These are phyloP conservation scores for Oryzaephilus surinamensis DNA, from an alignment of 1,140 invertebrate species.

Conservation along the genomic window DNA sequence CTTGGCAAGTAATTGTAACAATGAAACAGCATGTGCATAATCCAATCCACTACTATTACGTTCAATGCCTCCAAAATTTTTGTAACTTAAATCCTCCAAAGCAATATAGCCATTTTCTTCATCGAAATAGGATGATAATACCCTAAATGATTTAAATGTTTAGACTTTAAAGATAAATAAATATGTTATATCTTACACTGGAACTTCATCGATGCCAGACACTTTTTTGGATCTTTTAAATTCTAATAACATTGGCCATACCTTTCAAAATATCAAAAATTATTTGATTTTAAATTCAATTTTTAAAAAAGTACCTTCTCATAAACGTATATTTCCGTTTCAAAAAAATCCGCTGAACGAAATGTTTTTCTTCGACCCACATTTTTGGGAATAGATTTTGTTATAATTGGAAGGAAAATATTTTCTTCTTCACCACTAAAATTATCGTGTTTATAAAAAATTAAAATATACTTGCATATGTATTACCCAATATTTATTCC, in stretches of 20 bases:
- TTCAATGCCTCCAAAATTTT: conserved; percentile 40
- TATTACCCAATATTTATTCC: conserved; percentile 27
- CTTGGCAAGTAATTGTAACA: conserved; percentile 49
- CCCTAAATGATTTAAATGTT: conserved; percentile 32
- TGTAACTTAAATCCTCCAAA: conserved; percentile 48
- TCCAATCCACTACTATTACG: conserved; percentile 45
- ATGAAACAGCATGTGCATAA: conserved; percentile 39
- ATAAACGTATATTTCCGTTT: conserved; percentile 57
- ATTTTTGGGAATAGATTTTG: conserved; percentile 54
- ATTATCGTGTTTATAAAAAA: conserved; percentile 6
- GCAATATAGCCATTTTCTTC: conserved; percentile 54
- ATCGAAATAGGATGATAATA: conserved; percentile 44
- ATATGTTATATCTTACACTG: conserved; percentile 21
- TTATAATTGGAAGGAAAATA: conserved; percentile 40
- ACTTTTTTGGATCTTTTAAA: conserved; percentile 36
- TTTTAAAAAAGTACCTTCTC: conserved; percentile 37
- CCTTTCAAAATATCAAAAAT: conserved; percentile 19
- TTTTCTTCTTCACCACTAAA: conserved; percentile 22
- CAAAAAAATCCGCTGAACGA: conserved; percentile 54
- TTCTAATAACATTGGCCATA: conserved; percentile 44
- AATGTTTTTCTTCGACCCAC: conserved; percentile 49
- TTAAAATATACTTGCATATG: conserved; percentile 16
- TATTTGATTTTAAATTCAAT: conserved; percentile 3
- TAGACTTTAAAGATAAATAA: background rate
- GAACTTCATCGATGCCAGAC: conserved; percentile 43